Evolutionary conservation across 2,797 vertebrate species (phyloP), one percentile per base, ranked within the genome.

Genomic region (Thunnus albacares): DNA sequence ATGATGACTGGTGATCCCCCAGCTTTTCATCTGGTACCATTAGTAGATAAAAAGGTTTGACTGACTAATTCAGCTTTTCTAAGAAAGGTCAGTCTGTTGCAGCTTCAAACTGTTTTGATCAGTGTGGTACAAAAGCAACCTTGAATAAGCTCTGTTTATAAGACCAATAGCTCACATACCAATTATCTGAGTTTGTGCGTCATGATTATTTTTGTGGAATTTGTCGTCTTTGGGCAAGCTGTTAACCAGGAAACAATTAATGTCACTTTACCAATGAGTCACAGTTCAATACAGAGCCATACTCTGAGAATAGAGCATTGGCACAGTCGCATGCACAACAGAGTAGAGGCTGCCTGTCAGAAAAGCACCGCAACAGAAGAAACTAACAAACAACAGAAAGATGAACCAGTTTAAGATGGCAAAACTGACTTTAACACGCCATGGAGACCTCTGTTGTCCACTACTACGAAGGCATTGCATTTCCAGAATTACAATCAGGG

Each of bases 391-490:
- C 26, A 52, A 35, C 28, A 73, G 30, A 22, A 58, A 68, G 24
- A 60, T 77, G 67, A 70, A 64, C 0, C 49, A 28, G 63, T 60
- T 78, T 74, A 80, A 74, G 69, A 73, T 30, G 43, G 66, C 67
- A 30, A 28, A 13, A 68, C 75, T 17, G 64, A 49, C 57, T 38
- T 64, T 62, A 79, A 87, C 51, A 6, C 81, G 81, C 66, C 59
- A 62, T n/a, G 47, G 33, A 80, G 70, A 80, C 63, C 56, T 75
- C 35, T 43, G 63, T 53, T 51, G 72, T 78, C 58, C 66, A 57
- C 57, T 49, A 28, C 33, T 0, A 57, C 47, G 33, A 41, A 26
- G 74, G 62, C 35, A 53, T 15, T 61, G 71, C 35, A 61, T 52
- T 81, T 75, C 35, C 10, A 66, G 41, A 65, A 58, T 67, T 68